phyloP scores from a whole-genome alignment of 1,140 invertebrate genomes.

The Trypoxylus dichotomus region DNA sequence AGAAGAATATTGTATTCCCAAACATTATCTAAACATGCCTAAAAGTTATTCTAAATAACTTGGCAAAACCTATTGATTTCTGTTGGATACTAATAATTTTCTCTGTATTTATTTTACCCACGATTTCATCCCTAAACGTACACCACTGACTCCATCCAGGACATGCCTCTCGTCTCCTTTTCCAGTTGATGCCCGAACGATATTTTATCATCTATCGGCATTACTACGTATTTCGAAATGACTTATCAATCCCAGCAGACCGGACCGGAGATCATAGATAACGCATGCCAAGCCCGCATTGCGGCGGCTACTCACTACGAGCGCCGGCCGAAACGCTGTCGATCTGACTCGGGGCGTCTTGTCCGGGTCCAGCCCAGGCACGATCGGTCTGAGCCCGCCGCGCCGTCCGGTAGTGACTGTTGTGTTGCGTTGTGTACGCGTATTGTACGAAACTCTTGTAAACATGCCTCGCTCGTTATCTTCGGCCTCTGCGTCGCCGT shows the following conservation, averaged over 20 bases:
- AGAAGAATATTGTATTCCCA: no score
- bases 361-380: not conserved
- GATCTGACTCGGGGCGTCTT: not conserved
- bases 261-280: not conserved
- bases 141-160: not conserved
- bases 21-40: no score
- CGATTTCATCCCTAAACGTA: not conserved
- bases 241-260: conserved; percentile 7
- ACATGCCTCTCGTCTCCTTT: not conserved
- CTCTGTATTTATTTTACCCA: no score
- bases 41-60: no score
- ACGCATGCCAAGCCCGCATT: not conserved
- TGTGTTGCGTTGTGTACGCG: not conserved
- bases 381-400: not conserved
- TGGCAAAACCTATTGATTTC: no score
- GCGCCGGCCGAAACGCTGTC: not conserved
- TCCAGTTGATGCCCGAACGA: not conserved
- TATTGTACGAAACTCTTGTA: conserved; percentile 20
- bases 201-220: no score
- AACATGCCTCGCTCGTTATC: conserved; percentile 20
- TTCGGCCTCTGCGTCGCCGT: not conserved
- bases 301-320: not conserved
- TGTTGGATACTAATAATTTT: no score
- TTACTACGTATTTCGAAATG: conserved; percentile 6
- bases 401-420: conserved; percentile 2